Base-by-base conservation (phyloP, 2,113 vertebrate species). In the Chelonoidis abingdonii region DNA sequence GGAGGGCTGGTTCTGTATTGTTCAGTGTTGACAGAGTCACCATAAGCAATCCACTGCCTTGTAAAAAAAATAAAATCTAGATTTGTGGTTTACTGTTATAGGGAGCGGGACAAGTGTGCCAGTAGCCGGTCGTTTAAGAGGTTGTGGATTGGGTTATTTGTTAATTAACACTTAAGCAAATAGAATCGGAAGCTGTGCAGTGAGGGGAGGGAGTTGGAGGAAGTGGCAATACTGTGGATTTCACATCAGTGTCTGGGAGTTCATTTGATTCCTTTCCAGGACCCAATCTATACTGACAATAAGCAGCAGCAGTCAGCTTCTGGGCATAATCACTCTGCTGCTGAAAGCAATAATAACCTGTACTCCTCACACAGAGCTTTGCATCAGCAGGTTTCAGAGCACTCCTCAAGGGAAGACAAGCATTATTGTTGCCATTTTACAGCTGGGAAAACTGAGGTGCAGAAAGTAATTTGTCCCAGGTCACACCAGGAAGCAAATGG, bases 151-250 rank as follows among this genome's bases (percentile, higher is more conserved):
- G 87, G 82, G 84, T 97, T 69, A 78, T 96, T 98, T 96, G 79
- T 92, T 98, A 97, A 97, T 96, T 97, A 97, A 96, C 97, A 96
- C 95, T 95, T 96, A 80, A 90, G 83, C 90, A 94, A 96, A 53
- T 22, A 80, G 57, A 86, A 90, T 50, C 16, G 2, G 57, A 96
- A 95, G 57, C 44, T 89, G 31, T 76, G 86, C 79, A 1, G 0
- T 17, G 72, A 69, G 62, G 38, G 16, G 86, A 95, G 78, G 41
- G 49, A 89, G 35, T 8, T 83, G 25, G 25, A 0, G 1, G 7
- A 31, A 83, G 17, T 0, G 1, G 25, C 25, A 82, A 35, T 72
- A 83, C 4, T 31, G 83, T 59, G 17, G n/a, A 82, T 87, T 81
- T 86, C 8, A 22, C 65, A 38, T 38, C 65, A 72, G 19, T 9